Base-by-base conservation (phyloP, 2,888 invertebrate genomes). In the Bugula neritina region DNA sequence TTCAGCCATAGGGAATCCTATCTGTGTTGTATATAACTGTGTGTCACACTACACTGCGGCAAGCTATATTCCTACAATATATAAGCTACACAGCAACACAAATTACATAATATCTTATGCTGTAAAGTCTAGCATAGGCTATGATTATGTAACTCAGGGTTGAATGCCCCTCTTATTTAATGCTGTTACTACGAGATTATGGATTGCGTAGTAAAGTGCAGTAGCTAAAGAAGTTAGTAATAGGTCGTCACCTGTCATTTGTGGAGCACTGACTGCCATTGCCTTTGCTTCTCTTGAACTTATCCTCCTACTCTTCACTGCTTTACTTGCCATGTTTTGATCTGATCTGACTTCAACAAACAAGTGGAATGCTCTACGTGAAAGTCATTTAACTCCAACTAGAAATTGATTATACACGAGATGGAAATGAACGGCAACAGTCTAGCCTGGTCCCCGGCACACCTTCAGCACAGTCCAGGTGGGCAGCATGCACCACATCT, bases 141-240 rank as follows among this genome's bases (percentile, higher is more conserved):
- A n/a, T n/a, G n/a, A 43, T 43, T 43, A 43, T 43, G 43, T 43
- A 43, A 43, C 43, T 10, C 43, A 5, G 17, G 43, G 43, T 5
- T 43, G 17, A 5, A 43, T 43, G 5, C 17, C 43, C 43, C 43
- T 10, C 43, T 43, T 43, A 17, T 43, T 43, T 17, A 43, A 43
- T 43, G 43, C 43, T 43, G 43, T 63, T 63, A 31, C 63, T 63
- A 63, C 5, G 27, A 63, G 63, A 31, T 63, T 63, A 63, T 63
- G 31, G 63, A 63, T 63, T 34, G 63, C 5, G 10, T 63, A 63
- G 27, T 63, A 63, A 3, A 29, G 34, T 5, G 63, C 21, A 23
- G 13, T 21, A 13, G 10, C 3, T 63, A 21, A 10, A 29, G 10
- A 10, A 34, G 63, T 27, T 63, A 13, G 27, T 31, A 63, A 13